A percentile compares a stretch with the other conserved stretches of the same genome.
Conservation (phyloP, 64 coral and sea anemone genomes). For the Montipora foliosa region DNA sequence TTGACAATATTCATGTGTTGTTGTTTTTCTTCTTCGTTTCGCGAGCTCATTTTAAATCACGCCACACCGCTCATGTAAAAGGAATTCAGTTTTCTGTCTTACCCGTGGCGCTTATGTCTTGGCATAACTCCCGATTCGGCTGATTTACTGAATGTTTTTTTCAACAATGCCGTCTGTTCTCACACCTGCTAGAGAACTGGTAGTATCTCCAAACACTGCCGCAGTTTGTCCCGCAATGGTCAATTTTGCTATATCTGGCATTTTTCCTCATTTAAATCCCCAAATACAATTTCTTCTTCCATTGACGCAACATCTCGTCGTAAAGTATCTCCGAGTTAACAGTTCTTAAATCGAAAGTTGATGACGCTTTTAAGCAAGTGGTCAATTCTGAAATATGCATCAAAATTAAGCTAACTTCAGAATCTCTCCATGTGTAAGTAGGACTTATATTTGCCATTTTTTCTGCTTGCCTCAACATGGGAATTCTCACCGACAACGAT, state of each 20-base stretch:
- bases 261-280: no score
- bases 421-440: neutral
- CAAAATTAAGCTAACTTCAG: neutral
- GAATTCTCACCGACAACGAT: no score
- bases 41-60: neutral
- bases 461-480: neutral
- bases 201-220: neutral
- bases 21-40: neutral
- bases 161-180: neutral
- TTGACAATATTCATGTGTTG: neutral
- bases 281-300: neutral
- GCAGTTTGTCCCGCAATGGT: neutral
- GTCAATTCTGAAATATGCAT: neutral
- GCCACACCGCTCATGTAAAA: neutral
- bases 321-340: neutral
- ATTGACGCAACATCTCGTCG: no score
- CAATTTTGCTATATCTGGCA: neutral
- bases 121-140: neutral
- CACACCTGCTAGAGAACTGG: neutral
- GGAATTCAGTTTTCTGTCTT: neutral
- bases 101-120: neutral
- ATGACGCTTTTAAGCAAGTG: constrained; percentile 8
- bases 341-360: constrained; percentile 6
- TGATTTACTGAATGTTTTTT: constrained; percentile 28
- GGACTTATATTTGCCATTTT: neutral